phyloP scores from a whole-genome alignment of 2,797 vertebrate genomes.

The Pseudochaenichthys georgianus region DNA sequence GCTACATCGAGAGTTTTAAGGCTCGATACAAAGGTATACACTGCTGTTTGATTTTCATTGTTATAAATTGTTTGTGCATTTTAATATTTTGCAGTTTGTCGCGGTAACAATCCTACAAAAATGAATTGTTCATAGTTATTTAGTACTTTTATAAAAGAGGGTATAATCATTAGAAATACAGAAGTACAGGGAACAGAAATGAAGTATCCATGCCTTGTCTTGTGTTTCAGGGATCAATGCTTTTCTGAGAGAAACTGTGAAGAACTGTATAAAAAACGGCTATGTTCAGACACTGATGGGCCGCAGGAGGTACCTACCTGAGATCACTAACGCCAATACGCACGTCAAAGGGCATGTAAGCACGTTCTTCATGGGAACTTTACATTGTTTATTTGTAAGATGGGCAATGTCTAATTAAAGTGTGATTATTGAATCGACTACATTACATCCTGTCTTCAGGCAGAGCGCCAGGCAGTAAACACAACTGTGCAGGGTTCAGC shows the following conservation, averaged over 20 bases:
- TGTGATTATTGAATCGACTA: background rate
- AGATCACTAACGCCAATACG: slow-evolving; percentile 89
- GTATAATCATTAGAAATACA: background rate
- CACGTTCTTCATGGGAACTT: background rate
- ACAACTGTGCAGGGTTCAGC: slow-evolving; percentile 97
- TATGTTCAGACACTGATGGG: slow-evolving; percentile 95
- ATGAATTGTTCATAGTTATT: background rate
- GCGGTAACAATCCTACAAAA: background rate
- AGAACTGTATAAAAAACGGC: slow-evolving; percentile 90
- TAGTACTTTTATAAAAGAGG: too few species aligned
- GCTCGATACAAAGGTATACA: slow-evolving; percentile 92
- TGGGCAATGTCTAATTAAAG: background rate
- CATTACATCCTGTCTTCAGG: slow-evolving; percentile 75
- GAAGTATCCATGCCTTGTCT: background rate
- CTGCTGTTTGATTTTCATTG: background rate
- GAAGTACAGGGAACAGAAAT: background rate
- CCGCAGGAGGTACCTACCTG: slow-evolving; percentile 92
- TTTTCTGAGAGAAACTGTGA: slow-evolving; percentile 92
- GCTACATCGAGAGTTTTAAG: slow-evolving; percentile 96
- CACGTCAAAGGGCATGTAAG: slow-evolving; percentile 93
- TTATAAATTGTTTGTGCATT: background rate
- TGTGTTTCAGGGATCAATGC: slow-evolving; percentile 88
- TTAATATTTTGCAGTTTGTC: background rate
- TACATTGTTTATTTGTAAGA: background rate
- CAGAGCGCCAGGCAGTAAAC: slow-evolving; percentile 97